Percentiles rank a stretch among this genome's conserved stretches.
Conservation (phyloP, 2,888 invertebrate genomes). For the Hydroisotoma schaefferi region DNA sequence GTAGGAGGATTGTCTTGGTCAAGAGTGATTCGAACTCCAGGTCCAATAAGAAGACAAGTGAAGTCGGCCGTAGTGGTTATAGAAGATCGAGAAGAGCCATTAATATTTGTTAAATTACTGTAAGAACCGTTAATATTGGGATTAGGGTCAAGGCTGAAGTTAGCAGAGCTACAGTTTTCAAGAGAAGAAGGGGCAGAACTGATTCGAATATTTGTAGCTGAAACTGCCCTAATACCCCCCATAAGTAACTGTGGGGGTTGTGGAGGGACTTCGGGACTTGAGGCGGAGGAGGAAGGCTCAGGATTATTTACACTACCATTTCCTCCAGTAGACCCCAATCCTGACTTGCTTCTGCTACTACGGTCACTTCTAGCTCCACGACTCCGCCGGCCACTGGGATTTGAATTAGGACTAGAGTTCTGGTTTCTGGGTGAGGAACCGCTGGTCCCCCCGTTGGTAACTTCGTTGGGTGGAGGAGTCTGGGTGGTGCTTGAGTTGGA, state of each 20-base stretch:
- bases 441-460: constrained; percentile 15
- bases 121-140: neutral
- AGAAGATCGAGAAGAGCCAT: constrained; percentile 6
- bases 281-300: constrained; percentile 6
- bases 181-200: constrained; percentile 8
- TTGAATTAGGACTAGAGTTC: constrained; percentile 23
- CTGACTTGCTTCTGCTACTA: constrained; percentile 5
- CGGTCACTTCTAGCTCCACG: constrained; percentile 18
- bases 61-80: constrained; percentile 8
- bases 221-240: neutral
- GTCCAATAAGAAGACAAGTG: constrained; percentile 24
- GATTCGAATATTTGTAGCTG: constrained; percentile 16
- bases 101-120: no score
- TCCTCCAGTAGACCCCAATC: constrained; percentile 16
- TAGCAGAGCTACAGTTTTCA: neutral
- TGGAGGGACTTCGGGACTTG: no score
- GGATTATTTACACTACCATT: constrained; percentile 13
- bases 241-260: constrained; percentile 4
- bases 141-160: neutral
- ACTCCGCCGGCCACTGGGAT: constrained; percentile 9
- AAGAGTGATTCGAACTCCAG: constrained; percentile 24
- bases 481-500: constrained; percentile 43
- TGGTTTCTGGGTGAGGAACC: neutral
- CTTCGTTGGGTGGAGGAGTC: constrained; percentile 31
- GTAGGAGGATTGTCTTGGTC: constrained; percentile 15